These are phyloP conservation scores for Spodoptera littoralis DNA, from an alignment of 2,888 invertebrate genomes.

Conservation along the genomic window DNA sequence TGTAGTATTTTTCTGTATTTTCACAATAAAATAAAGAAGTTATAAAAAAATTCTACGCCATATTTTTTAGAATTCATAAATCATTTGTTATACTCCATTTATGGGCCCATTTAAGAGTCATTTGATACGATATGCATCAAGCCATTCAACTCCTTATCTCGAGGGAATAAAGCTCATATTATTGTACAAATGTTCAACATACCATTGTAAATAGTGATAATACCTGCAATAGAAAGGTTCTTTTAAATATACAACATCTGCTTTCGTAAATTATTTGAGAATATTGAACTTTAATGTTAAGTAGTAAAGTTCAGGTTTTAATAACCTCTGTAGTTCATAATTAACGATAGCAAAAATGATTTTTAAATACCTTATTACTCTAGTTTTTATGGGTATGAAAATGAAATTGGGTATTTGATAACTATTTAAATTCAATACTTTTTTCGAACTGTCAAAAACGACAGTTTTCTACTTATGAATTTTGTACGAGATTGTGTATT, in stretches of 20 bases:
- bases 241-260: constrained; percentile 28
- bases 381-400: too few species aligned
- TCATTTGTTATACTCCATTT: too few species aligned
- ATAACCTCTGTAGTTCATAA: too few species aligned
- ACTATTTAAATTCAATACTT: too few species aligned
- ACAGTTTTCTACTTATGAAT: too few species aligned
- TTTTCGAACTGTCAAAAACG: too few species aligned
- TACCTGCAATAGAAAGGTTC: constrained; percentile 52
- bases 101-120: constrained; percentile 1
- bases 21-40: constrained; percentile 1
- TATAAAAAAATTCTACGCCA: constrained; percentile 2
- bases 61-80: background rate
- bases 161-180: constrained; percentile 41
- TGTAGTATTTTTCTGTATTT: too few species aligned
- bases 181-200: constrained; percentile 49
- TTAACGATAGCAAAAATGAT: too few species aligned
- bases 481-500: too few species aligned
- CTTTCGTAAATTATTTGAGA: constrained; percentile 5
- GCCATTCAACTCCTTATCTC: constrained; percentile 23
- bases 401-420: too few species aligned
- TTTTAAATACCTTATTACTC: too few species aligned
- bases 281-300: constrained; percentile 3
- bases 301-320: too few species aligned
- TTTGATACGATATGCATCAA: constrained; percentile 33
- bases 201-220: constrained; percentile 57